Conservation (phyloP, 2,888 invertebrate genomes). For the Sarcophaga subvicina region DNA sequence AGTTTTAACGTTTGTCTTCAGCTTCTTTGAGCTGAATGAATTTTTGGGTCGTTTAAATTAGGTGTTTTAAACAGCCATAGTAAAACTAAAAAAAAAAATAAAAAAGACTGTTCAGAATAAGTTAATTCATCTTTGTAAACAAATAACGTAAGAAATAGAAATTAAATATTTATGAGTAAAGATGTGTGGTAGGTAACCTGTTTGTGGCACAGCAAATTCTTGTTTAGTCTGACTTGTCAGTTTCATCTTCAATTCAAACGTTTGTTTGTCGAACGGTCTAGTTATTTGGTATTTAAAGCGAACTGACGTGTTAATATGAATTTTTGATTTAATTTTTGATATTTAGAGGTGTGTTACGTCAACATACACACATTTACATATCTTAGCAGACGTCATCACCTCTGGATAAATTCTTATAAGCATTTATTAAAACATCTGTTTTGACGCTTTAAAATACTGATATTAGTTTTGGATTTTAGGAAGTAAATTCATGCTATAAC, state of each 20-base stretch:
- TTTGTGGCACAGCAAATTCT: slow-evolving; percentile 2
- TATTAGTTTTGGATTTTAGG: slow-evolving; percentile 28
- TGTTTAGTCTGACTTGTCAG: neutral
- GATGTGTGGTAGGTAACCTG: slow-evolving; percentile 11
- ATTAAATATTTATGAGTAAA: slow-evolving; percentile 20
- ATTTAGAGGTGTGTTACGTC: slow-evolving; percentile 30
- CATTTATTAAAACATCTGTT: neutral
- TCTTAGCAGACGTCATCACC: neutral
- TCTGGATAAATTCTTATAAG: neutral
- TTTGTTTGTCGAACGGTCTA: neutral
- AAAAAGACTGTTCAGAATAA: neutral
- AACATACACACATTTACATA: neutral
- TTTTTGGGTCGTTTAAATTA: neutral
- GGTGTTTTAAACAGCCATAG: neutral
- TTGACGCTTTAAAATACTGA: neutral
- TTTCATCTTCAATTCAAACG: neutral
- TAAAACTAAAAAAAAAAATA: neutral
- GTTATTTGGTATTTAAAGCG: neutral
- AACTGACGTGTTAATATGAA: slow-evolving; percentile 1
- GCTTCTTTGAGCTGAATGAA: neutral
- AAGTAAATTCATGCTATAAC: slow-evolving; percentile 30
- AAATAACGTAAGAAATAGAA: neutral
- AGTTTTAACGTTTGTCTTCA: neutral
- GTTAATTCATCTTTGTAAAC: slow-evolving; percentile 7
- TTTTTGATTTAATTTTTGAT: neutral